A percentile compares a stretch with the other conserved stretches of the same genome.
These are phyloP conservation scores for Netelia melanura DNA, from an alignment of 2,888 invertebrate genomes.

Conservation along the genomic window DNA sequence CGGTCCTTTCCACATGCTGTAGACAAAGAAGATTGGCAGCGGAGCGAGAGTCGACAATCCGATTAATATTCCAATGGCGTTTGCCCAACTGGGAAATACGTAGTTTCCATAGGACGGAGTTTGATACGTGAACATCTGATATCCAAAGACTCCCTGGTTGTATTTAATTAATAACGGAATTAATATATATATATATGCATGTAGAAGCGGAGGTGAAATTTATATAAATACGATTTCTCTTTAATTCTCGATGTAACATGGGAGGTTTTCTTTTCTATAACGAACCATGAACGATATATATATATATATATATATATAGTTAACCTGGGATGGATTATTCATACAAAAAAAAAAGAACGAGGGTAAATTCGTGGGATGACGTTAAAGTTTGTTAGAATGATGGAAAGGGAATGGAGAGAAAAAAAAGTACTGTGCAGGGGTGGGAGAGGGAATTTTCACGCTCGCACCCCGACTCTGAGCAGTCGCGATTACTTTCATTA, in stretches of 20 bases:
- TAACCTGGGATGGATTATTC: background rate
- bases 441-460: conserved; percentile 27
- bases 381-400: conserved; percentile 24
- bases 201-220: background rate
- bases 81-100: conserved; percentile 90
- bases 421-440: background rate
- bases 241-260: background rate
- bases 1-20: conserved; percentile 84
- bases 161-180: conserved; percentile 5
- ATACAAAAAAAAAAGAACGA: background rate
- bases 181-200: background rate
- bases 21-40: conserved; percentile 88
- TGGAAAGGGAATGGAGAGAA: background rate
- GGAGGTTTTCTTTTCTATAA: background rate
- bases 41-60: conserved; percentile 90
- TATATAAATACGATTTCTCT: background rate
- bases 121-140: conserved; percentile 89
- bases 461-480: conserved; percentile 38
- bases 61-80: conserved; percentile 90
- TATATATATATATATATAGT: background rate
- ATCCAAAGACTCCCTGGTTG: conserved; percentile 89
- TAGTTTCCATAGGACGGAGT: conserved; percentile 89
- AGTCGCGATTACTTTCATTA: conserved; percentile 63
- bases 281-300: background rate
- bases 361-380: background rate